Conservation (phyloP, 2,888 invertebrate genomes). For the Endomychus coccineus region DNA sequence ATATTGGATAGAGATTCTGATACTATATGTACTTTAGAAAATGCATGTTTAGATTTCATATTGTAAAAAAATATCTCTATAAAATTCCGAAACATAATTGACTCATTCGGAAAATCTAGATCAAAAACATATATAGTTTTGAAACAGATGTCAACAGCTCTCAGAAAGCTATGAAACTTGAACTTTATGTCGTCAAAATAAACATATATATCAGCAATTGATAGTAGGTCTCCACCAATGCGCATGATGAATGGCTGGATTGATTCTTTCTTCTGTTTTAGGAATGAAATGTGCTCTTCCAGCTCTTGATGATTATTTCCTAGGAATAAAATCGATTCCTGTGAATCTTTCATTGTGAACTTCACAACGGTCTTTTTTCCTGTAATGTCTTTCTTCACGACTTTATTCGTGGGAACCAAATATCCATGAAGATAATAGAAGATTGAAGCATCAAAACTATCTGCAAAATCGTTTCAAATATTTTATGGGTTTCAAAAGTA, state of each 20-base stretch:
- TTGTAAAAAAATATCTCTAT: no score
- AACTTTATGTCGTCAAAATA: constrained; percentile 1
- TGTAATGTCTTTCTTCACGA: neutral
- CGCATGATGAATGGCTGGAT: constrained; percentile 1
- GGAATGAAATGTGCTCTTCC: neutral
- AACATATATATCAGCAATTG: neutral
- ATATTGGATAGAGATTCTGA: no score
- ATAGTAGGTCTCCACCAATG: neutral
- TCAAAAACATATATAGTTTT: no score
- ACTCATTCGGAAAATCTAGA: no score
- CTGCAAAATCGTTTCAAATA: neutral
- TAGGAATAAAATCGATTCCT: neutral
- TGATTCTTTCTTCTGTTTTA: neutral
- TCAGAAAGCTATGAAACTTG: constrained; percentile 1
- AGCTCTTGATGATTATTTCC: neutral
- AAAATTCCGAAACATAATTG: no score
- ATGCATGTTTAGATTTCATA: no score
- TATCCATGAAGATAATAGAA: neutral
- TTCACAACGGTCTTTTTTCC: neutral
- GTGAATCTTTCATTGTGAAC: constrained; percentile 1
- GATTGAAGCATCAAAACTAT: constrained; percentile 1
- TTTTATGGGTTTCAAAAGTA: no score
- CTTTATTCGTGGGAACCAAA: neutral
- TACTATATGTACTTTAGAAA: no score
- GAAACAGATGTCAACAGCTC: neutral